Evolutionary conservation across 2,888 invertebrate genomes (phyloP).

Genomic region (Tiphia femorata): DNA sequence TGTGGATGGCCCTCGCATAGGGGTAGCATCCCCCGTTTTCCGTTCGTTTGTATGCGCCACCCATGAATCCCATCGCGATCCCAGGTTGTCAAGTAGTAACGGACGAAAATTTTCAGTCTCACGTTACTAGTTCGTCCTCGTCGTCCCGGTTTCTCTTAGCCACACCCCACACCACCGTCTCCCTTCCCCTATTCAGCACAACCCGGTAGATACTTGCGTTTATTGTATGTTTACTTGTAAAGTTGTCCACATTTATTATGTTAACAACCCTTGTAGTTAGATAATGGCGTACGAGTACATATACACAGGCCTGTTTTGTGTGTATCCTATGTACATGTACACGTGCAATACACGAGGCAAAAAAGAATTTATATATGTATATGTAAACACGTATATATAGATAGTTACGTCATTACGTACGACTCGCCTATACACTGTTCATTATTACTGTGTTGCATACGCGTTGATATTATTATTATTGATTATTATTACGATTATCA

Average conservation of each 20-base stretch:
- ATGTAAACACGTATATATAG: conserved; percentile 27
- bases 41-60: no score
- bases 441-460: conserved; percentile 53
- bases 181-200: conserved; percentile 5
- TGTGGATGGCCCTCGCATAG: no score
- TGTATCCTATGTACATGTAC: conserved; percentile 12
- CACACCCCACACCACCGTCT: conserved; percentile 1
- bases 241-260: conserved; percentile 52
- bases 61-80: no score
- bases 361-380: conserved; percentile 34
- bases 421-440: conserved; percentile 47
- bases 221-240: conserved; percentile 60
- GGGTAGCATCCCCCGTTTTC: no score
- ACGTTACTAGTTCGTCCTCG: conserved; percentile 6
- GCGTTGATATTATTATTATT: conserved; percentile 56
- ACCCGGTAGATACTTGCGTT: conserved; percentile 45
- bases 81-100: no score
- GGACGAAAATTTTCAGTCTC: conserved; percentile 8
- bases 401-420: conserved; percentile 41
- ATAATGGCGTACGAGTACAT: no score
- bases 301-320: conserved; percentile 21
- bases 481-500: conserved; percentile 32
- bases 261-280: conserved; percentile 31
- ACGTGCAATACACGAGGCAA: conserved; percentile 20
- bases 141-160: conserved; percentile 10